Conservation (phyloP, 2,888 invertebrate genomes). For the Tetragnatha montana region DNA sequence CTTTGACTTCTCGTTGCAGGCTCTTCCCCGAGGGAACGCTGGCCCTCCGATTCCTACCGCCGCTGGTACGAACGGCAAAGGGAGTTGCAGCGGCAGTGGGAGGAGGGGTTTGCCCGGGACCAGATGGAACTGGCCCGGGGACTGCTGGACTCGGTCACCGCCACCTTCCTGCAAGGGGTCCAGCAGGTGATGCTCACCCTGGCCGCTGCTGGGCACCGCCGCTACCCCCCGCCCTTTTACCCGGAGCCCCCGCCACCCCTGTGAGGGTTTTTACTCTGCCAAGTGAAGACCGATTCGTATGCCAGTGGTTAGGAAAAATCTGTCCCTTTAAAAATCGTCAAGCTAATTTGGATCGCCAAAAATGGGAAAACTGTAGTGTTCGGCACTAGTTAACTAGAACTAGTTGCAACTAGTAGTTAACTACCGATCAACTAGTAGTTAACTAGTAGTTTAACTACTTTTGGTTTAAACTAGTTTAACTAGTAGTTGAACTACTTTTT, state of each 20-base stretch:
- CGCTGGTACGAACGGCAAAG: conserved; percentile 63
- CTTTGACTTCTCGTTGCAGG: neutral
- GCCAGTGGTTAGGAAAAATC: too few species aligned
- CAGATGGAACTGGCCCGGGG: conserved; percentile 55
- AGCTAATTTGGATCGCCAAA: too few species aligned
- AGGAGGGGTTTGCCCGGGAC: conserved; percentile 56
- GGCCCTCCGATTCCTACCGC: conserved; percentile 27
- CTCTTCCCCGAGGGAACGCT: neutral
- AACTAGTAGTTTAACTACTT: too few species aligned
- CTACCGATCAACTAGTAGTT: too few species aligned
- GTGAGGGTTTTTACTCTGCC: too few species aligned
- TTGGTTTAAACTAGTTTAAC: too few species aligned
- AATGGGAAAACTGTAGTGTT: too few species aligned
- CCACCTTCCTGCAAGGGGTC: conserved; percentile 62
- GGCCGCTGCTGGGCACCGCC: conserved; percentile 24
- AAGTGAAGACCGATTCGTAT: too few species aligned
- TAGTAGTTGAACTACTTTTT: too few species aligned
- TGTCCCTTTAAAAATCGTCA: too few species aligned
- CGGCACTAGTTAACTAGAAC: too few species aligned
- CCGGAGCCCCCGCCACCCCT: conserved; percentile 35
- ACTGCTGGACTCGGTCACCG: conserved; percentile 57
- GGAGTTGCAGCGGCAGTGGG: conserved; percentile 51
- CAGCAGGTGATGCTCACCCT: conserved; percentile 52
- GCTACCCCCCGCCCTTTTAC: conserved; percentile 29
- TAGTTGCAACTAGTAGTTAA: too few species aligned